Evolutionary conservation across 2,797 vertebrate genomes (phyloP).

Genomic region (Clarias laeviceps): DNA sequence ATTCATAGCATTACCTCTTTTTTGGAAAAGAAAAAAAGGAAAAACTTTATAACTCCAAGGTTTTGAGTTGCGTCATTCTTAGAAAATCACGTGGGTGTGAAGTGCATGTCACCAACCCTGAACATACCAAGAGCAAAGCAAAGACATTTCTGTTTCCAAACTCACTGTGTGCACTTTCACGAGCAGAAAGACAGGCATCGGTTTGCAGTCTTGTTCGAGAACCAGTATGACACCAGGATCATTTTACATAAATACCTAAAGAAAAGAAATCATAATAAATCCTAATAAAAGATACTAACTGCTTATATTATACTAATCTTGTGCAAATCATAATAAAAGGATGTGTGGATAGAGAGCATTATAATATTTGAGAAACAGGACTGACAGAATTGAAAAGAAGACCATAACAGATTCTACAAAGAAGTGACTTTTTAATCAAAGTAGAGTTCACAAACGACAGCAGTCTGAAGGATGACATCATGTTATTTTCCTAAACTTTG

Average conservation of each 20-base stretch:
- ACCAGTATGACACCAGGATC: neutral
- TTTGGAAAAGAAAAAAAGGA: neutral
- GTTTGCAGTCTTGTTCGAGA: neutral
- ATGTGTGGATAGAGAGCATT: too few relatives aligned
- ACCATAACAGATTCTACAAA: too few relatives aligned
- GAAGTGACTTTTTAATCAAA: too few relatives aligned
- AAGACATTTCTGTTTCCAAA: neutral
- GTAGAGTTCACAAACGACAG: too few relatives aligned
- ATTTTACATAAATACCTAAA: neutral
- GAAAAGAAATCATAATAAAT: neutral
- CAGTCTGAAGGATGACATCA: too few relatives aligned
- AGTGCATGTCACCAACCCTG: slow-evolving; percentile 32
- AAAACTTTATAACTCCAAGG: neutral
- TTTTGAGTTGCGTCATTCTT: slow-evolving; percentile 16
- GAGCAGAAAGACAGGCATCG: neutral
- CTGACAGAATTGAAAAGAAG: too few relatives aligned
- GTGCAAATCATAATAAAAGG: too few relatives aligned
- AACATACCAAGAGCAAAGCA: slow-evolving; percentile 17
- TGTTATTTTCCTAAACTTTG: too few relatives aligned
- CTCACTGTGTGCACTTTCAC: neutral
- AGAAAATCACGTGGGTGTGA: slow-evolving; percentile 30
- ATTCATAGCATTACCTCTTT: neutral
- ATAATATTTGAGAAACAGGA: too few relatives aligned
- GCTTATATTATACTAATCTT: neutral
- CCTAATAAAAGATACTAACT: neutral